A percentile compares a stretch with the other conserved stretches of the same genome.
phyloP scores from a whole-genome alignment of 2,113 vertebrate species.

The Trichomycterus rosablanca region DNA sequence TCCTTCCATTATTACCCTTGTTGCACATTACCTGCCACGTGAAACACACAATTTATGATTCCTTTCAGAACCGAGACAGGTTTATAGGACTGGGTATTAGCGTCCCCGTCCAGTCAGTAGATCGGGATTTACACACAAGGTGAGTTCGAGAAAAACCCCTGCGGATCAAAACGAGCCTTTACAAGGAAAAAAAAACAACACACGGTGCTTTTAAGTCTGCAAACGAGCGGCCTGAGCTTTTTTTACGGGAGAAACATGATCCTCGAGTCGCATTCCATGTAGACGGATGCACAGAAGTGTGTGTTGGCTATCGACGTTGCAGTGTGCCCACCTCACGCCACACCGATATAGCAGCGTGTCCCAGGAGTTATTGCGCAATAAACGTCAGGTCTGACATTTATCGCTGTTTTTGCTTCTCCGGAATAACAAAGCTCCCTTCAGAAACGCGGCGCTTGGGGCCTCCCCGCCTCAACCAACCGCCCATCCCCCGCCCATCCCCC shows the following conservation, averaged over 20 bases:
- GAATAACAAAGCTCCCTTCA: constrained; percentile 64
- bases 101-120: neutral
- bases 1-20: neutral
- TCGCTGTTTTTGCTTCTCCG: constrained; percentile 42
- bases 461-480: no score
- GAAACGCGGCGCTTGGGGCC: constrained; percentile 48
- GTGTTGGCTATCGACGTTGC: neutral
- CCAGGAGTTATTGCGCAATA: constrained; percentile 32
- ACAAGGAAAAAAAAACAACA: constrained; percentile 29
- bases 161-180: neutral
- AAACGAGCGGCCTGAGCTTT: neutral
- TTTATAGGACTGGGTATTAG: constrained; percentile 14
- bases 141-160: constrained; percentile 8
- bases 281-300: neutral
- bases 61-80: neutral
- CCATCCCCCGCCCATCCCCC: no score
- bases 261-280: constrained; percentile 4
- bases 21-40: neutral
- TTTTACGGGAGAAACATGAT: constrained; percentile 1
- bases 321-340: no score
- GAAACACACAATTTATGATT: constrained; percentile 15
- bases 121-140: constrained; percentile 18
- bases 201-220: neutral
- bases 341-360: no score
- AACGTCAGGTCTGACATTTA: constrained; percentile 26